Evolutionary conservation across 37 sponge, comb jelly and placozoan genomes (phyloP).

Genomic region (Ianthella basta): DNA sequence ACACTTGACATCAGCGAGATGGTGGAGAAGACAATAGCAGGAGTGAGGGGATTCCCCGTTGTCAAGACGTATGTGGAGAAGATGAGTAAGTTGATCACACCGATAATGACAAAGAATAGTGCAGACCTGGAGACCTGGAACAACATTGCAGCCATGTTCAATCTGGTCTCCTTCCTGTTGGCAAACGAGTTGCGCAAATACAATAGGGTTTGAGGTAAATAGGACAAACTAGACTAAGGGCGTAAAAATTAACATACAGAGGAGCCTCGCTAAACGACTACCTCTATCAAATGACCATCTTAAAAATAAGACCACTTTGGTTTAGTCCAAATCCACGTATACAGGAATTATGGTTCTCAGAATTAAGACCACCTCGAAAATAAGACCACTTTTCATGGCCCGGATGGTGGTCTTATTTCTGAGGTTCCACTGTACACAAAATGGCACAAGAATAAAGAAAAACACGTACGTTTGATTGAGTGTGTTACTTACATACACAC

Average conservation of each 20-base stretch:
- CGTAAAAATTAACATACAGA: no score
- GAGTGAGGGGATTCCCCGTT: constrained; percentile 45
- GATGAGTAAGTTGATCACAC: constrained; percentile 49
- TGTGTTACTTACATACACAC: no score
- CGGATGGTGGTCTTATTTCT: no score
- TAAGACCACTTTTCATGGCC: no score
- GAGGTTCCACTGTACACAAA: neutral
- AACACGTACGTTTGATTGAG: neutral
- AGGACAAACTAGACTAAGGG: no score
- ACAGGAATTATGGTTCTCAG: no score
- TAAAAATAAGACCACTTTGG: no score
- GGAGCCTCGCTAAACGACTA: no score
- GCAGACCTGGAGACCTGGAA: constrained; percentile 50
- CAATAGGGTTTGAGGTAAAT: no score
- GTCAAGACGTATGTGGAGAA: constrained; percentile 44
- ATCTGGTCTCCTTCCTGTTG: constrained; percentile 48
- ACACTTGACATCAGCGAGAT: constrained; percentile 44
- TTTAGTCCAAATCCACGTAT: no score
- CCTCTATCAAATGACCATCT: neutral
- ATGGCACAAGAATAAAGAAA: neutral
- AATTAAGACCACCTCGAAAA: no score
- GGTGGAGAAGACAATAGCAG: constrained; percentile 60
- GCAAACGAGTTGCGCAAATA: neutral
- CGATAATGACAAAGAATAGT: constrained; percentile 35
- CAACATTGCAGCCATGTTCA: constrained; percentile 27